Percentiles rank a stretch among this genome's conserved stretches.
Evolutionary conservation across 1,140 invertebrate species (phyloP).

Genomic region (Hyles euphorbiae): DNA sequence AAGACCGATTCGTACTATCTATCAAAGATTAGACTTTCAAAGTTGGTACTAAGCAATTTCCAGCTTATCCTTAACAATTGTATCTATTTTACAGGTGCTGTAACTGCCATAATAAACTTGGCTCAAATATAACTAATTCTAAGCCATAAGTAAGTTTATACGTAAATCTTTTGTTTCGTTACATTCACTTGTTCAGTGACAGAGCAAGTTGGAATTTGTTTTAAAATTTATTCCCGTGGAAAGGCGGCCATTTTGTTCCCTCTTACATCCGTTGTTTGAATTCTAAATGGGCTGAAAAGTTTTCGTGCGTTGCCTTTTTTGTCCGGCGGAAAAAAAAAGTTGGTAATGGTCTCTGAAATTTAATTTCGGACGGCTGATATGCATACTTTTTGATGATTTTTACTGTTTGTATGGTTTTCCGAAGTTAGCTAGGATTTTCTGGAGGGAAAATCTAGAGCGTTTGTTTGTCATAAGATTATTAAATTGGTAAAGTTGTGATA

Average conservation of each 20-base stretch:
- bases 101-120: constrained; percentile 2
- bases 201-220: constrained; percentile 52
- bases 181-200: constrained; percentile 42
- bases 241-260: constrained; percentile 45
- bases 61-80: no score
- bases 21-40: no score
- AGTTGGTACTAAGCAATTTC: no score
- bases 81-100: no score
- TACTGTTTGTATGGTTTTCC: not conserved
- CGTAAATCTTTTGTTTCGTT: constrained; percentile 52
- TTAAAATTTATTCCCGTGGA: constrained; percentile 54
- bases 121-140: constrained; percentile 36
- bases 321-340: constrained; percentile 18
- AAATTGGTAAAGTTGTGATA: no score
- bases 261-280: constrained; percentile 55
- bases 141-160: constrained; percentile 39
- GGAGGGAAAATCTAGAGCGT: no score
- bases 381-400: constrained; percentile 8
- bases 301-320: constrained; percentile 19
- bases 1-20: no score
- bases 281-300: constrained; percentile 41
- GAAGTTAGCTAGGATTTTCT: no score
- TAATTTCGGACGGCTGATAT: constrained; percentile 24
- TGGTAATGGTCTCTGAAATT: constrained; percentile 31
- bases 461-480: no score